Evolutionary conservation across 2,797 vertebrate genomes (phyloP), one percentile per base, ranked within the genome.

Genomic region (Parauchenoglanis ngamensis): DNA sequence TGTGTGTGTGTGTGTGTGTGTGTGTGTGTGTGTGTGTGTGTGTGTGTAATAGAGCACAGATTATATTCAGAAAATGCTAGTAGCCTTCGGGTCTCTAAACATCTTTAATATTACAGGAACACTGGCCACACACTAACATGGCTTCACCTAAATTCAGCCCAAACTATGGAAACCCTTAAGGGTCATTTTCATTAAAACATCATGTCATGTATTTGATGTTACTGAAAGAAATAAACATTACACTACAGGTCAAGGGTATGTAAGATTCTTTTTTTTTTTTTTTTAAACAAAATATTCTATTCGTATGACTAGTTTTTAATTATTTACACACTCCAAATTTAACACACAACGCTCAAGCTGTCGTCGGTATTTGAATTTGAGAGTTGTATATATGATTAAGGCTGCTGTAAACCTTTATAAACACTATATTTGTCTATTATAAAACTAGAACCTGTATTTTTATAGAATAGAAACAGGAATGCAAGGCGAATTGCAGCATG

Each of bases 141-240:
- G 46, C 83, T 88, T 85, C 65, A 79, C 44, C 78, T 79, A 40
- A 46, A 49, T 44, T 65, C 70, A 49, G 56, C n/a, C 67, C 68
- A 86, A 87, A 89, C 88, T 70, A 85, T 80, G 79, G 89, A 87
- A 89, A 76, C 86, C 88, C 84, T 35, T 6, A 72, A 86, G 84
- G 88, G 46, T 89, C 85, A 2, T 82, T 89, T 52, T 40, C 77
- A 87, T 88, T 83, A 31, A 72, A 84, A 54, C 76, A 85, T 86
- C 83, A 65, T 83, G 86, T 86, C 56, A 75, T 59, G 87, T 82
- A 49, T 67, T 87, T 85, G 56, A 72, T 78, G 65, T 88, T 77
- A 82, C 54, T 77, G 88, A 83, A 21, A 78, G 10, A 31, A 57
- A 57, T 57, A 23, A 78, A 77, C 46, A 19, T 77, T 31, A 31